phyloP scores from a whole-genome alignment of 2,113 vertebrate species.

The Halichoeres trimaculatus region DNA sequence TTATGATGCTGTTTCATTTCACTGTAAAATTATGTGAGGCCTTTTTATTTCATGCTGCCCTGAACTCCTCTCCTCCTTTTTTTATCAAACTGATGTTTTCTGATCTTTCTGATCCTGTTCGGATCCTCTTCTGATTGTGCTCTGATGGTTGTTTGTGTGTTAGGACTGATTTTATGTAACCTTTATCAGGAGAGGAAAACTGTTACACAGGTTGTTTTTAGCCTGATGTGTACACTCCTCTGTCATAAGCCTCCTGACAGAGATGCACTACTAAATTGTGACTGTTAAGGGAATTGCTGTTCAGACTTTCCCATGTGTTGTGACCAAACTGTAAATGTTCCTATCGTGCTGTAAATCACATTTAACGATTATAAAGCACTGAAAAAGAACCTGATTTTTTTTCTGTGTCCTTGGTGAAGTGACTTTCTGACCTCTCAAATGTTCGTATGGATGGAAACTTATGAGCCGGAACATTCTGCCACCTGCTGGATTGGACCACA shows the following conservation, averaged over 20 bases:
- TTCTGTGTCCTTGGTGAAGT: not conserved
- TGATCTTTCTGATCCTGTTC: not conserved
- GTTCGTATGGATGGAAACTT: not conserved
- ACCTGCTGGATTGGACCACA: no score
- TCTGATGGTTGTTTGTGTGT: not conserved
- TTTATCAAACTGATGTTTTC: not conserved
- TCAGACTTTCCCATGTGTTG: slow-evolving; percentile 42
- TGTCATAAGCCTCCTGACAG: slow-evolving; percentile 4
- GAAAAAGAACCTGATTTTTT: not conserved
- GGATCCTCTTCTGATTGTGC: not conserved
- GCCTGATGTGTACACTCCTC: not conserved
- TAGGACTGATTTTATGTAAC: not conserved
- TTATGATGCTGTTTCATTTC: not conserved
- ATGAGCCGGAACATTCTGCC: no score
- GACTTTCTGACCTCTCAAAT: not conserved
- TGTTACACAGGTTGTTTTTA: slow-evolving; percentile 36
- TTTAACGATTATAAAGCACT: slow-evolving; percentile 25
- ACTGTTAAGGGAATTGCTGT: slow-evolving; percentile 21
- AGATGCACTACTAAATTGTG: slow-evolving; percentile 55
- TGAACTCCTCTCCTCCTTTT: not conserved
- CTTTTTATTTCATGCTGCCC: slow-evolving; percentile 16
- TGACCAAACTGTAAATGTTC: slow-evolving; percentile 71
- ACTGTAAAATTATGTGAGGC: not conserved
- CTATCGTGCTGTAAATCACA: slow-evolving; percentile 12
- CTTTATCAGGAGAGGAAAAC: slow-evolving; percentile 12